A percentile compares a stretch with the other conserved stretches of the same genome.
Conservation (phyloP, 2,888 invertebrate genomes). For the Scaptomyza caliginosa region DNA sequence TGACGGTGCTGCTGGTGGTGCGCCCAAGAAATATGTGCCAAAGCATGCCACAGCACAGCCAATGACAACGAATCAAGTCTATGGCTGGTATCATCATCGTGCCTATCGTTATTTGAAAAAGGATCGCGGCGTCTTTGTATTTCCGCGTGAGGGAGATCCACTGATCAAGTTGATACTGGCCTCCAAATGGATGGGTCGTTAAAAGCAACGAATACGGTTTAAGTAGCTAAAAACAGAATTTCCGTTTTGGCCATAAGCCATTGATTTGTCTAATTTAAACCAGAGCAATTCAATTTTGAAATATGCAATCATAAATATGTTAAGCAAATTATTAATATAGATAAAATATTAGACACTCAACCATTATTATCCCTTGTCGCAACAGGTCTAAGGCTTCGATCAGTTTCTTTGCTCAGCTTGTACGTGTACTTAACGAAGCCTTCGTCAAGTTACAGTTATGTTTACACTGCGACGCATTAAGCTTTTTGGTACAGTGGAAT, state of each 20-base stretch:
- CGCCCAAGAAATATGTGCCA: slow-evolving; percentile 25
- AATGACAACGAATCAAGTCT: slow-evolving; percentile 63
- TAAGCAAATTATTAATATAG: too few species aligned
- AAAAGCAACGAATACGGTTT: neutral
- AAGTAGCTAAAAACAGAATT: neutral
- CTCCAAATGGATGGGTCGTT: slow-evolving; percentile 13
- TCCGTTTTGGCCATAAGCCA: neutral
- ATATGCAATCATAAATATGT: too few species aligned
- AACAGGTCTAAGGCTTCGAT: too few species aligned
- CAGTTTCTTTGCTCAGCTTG: too few species aligned
- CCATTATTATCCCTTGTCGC: too few species aligned
- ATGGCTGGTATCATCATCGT: slow-evolving; percentile 68
- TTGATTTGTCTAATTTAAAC: too few species aligned
- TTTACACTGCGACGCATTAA: too few species aligned
- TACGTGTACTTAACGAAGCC: too few species aligned
- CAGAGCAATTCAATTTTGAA: neutral
- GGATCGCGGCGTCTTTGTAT: slow-evolving; percentile 61
- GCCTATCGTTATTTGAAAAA: slow-evolving; percentile 51
- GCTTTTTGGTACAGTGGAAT: too few species aligned
- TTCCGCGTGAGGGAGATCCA: slow-evolving; percentile 63
- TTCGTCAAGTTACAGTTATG: too few species aligned
- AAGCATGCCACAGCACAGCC: slow-evolving; percentile 54
- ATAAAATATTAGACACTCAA: too few species aligned
- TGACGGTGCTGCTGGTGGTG: neutral
- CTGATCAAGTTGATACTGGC: slow-evolving; percentile 44